Base-by-base conservation (phyloP, 2,113 vertebrate species). In the Petromus typicus region DNA sequence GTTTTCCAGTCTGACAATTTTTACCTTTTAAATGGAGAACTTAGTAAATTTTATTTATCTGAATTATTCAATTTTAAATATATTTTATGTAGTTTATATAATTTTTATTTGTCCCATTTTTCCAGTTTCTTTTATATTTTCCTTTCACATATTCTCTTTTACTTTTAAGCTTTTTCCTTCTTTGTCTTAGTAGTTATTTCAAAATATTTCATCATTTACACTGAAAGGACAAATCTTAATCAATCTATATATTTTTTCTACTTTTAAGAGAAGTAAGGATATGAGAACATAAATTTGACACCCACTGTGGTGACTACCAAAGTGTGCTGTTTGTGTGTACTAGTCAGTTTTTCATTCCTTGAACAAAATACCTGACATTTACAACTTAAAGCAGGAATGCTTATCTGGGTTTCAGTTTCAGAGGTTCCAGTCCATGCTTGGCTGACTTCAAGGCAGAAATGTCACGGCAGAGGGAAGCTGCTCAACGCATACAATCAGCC, bases 1-100 rank as follows among this genome's bases (percentile, higher is more conserved):
- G 3, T 81, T 88, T 92, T 64, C 6, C 3, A 32, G 12, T 34
- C 37, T 81, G 30, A 61, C 25, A 84, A 64, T 67, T 54, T 63
- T 82, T 48, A 6, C 7, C 66, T 89, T 93, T 92, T 37, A 95
- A 80, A 48, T 76, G 48, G 25, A 87, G 13, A 88, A 75, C 69
- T 90, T 85, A 40, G 12, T 48, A 2, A 12, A 80, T 73, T 89
- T 87, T 40, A 78, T 73, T 93, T n/a, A 75, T 48, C 88, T 89
- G 37, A 89, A 75, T 87, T 90, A 56, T 4, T 71, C 13, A 71
- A 17, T 81, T 94, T 92, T 57, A 67, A 25, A 48, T 73, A 63
- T 59, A 63, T 67, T 83, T 3, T 48, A 8, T 27, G 6, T 27
- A 23, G 48, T 32, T 48, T 43, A 27, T 86, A 16, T 63, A 48